Evolutionary conservation across 2,797 vertebrate genomes (phyloP), one percentile per base, ranked within the genome.

Genomic region (Sternarchorhynchus goeldii): DNA sequence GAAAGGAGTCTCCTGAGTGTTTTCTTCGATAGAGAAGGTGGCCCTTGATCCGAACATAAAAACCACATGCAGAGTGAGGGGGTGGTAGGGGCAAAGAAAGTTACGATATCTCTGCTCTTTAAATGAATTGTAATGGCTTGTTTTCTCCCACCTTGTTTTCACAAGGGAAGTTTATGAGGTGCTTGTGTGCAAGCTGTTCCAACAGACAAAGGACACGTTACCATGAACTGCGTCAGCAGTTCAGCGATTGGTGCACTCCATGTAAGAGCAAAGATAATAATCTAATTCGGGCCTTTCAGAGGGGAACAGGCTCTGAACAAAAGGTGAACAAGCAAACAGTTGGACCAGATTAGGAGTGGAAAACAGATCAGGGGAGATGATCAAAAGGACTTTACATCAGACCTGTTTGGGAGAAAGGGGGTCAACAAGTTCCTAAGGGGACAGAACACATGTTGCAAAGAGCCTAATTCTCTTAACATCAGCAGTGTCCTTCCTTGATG

Each of bases 331-430:
- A 88, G 86, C 79, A 86, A 66, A 75, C n/a, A 34, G 57, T 12
- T 32, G 45, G 79, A 66, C 57, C 78, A 82, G 86, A 89, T 91
- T 83, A 87, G 65, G 41, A 60, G 76, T 67, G 85, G 85, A 86
- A 88, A 86, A 89, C 87, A 90, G 76, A 79, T 58, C 6, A 58
- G 81, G 78, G 75, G 8, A 82, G 83, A 86, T 86, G 81, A 55
- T 86, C 50, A 81, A 76, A 68, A 77, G 86, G 77, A 81, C 81
- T 75, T 87, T 74, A 76, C 73, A 71, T 25, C 25, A 17, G 20
- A 85, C 78, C 85, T 80, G 56, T 57, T 67, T 74, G 12, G n/a
- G 69, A 78, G 82, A 77, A 76, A 75, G 60, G 36, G 32, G 70
- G 36, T 66, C 59, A 63, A 83, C 82, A 14, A 75, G 25, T 55